phyloP scores from a whole-genome alignment of 2,888 invertebrate genomes.

The Lobophora halterata region DNA sequence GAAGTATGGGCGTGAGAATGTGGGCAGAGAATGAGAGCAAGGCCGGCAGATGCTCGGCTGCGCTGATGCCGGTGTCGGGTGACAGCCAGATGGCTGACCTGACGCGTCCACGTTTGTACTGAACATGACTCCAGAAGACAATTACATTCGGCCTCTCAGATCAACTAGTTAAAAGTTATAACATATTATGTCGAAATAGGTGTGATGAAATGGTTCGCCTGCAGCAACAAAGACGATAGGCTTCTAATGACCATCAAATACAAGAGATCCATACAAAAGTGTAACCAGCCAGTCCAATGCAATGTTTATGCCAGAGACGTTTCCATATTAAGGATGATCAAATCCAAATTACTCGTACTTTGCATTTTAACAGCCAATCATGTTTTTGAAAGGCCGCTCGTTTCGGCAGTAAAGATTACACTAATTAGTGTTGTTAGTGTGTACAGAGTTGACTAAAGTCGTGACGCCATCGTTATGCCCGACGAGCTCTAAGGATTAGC shows the following conservation, averaged over 20 bases:
- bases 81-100: slow-evolving; percentile 5
- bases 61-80: slow-evolving; percentile 7
- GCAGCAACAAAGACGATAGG: no score
- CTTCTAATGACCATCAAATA: no score
- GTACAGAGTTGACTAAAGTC: slow-evolving; percentile 3
- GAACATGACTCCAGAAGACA: neutral
- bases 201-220: no score
- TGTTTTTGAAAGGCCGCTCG: slow-evolving; percentile 10
- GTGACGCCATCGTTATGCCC: slow-evolving; percentile 17
- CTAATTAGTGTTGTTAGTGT: slow-evolving; percentile 5
- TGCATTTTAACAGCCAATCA: slow-evolving; percentile 4
- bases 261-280: no score
- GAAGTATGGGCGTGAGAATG: slow-evolving; percentile 7
- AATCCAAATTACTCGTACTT: no score
- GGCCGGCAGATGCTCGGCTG: slow-evolving; percentile 16
- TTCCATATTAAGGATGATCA: no score
- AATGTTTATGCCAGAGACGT: no score
- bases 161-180: no score
- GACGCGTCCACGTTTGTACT: slow-evolving; percentile 3
- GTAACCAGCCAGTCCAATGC: no score
- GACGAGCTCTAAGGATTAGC: slow-evolving; percentile 24
- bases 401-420: slow-evolving; percentile 16
- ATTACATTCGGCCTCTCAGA: no score
- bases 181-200: no score
- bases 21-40: slow-evolving; percentile 15